Base-by-base conservation (phyloP, 2,113 vertebrate species). In the Elgaria multicarinata region DNA sequence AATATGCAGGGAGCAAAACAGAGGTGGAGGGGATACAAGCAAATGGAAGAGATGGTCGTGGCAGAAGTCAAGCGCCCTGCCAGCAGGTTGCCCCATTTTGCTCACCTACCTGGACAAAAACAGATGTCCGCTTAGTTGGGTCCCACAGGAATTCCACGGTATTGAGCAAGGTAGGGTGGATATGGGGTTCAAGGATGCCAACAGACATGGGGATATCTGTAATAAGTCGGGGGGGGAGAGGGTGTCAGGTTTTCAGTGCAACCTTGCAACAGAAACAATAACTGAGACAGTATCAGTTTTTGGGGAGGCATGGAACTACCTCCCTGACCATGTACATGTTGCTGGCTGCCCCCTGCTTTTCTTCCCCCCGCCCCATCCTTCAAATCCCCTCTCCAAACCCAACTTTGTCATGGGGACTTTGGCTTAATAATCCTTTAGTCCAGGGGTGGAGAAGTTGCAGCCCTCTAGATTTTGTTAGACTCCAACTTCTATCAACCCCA, bases 191-290 rank as follows among this genome's bases (percentile, higher is more conserved):
- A 3, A 93, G 90, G 80, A 96, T 85, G 16, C 96, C 95, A 3
- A 96, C 87, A 0, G 96, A 96, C 82, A 97, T 85, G 0, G 96
- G 94, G 69, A 96, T 87, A 89, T 97, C 96, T 96, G 88, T 10
- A 91, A 85, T n/a, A 36, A 74, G 36, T 53, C 79, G 69, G 2
- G 22, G 31, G n/a, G 4, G 8, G n/a, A 78, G 53, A 66, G 31
- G 46, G 31, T n/a, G 62, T 76, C 72, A 75, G 50, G 58, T 20
- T 62, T 75, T 7, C 22, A 66, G 24, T 20, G 55, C 36, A 33
- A 33, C 2, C 8, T 42, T 66, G 42, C 36, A 12, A 39, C 4
- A 3, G 0, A 64, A 64, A 82, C 5, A 44, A n/a, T 74, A 4
- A 31, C 18, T 44, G 36, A 24, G 12, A 44, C 26, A n/a, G 55